Evolutionary conservation across 1,140 invertebrate species (phyloP), one percentile per base, ranked within the genome.

Genomic region (Calliphora vicina): DNA sequence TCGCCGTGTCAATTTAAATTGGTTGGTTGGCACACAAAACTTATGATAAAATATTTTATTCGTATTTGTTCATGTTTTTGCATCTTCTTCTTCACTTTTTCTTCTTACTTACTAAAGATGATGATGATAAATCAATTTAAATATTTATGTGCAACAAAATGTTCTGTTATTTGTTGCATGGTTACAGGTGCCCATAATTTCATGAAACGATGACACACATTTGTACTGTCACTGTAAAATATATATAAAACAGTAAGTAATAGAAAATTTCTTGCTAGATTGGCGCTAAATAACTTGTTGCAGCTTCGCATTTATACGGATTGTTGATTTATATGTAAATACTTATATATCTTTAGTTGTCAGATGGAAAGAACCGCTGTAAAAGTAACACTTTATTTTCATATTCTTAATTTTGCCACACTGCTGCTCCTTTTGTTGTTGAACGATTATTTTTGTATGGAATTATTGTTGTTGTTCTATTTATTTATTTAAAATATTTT

Each of bases 1-100:
- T 78, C 74, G 74, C 74, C 35, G n/a, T 25, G 74, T 78, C 35
- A 78, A 78, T 78, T 78, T 67, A 67, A 67, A 67, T 67, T 67
- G 61, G 61, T 67, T 67, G 1, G 61, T 67, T 67, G n/a, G 9
- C 4, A 67, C 61, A 50, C 5, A 50, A 13, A 67, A 67, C 6
- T 67, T 20, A 20, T 67, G 23, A 20, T 35, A 35, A 35, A 35
- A 5, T 35, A 35, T 35, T 35, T 35, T 35, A 35, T 35, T 35
- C 6, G 4, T 35, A 35, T 35, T 35, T 35, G 8, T 35, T 35
- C 35, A 35, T 35, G 35, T 35, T 35, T 35, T 67, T 25, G 61
- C n/a, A 67, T 67, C 20, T 23, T 6, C 50, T 17, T 17, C n/a
- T 67, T 67, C 20, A 25, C 17, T 67, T 12, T 67, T 67, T 23